Evolutionary conservation across 1,140 invertebrate genomes (phyloP).

Genomic region (Nasonia giraulti): DNA sequence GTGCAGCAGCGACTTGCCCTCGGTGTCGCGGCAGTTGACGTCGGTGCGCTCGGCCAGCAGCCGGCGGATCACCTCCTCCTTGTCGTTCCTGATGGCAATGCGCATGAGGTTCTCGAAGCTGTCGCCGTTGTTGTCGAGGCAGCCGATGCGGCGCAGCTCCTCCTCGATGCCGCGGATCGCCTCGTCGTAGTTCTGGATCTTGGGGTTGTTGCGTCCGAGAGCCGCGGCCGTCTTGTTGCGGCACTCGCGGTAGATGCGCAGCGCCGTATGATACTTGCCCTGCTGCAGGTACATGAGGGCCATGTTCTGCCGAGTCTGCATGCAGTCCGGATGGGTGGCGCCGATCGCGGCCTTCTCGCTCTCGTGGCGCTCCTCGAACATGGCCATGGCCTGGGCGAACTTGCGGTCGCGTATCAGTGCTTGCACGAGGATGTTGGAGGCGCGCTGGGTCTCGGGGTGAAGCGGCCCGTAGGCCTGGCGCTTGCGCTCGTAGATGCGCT

Average conservation of each 20-base stretch:
- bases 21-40: conserved; percentile 40
- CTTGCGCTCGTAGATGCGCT: background rate
- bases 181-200: background rate
- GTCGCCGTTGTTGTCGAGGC: background rate
- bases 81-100: conserved; percentile 2
- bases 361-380: background rate
- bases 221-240: background rate
- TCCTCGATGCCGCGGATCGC: background rate
- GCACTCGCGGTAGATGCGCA: conserved; percentile 6
- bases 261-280: conserved; percentile 38
- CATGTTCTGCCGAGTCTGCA: conserved; percentile 52
- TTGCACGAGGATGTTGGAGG: background rate
- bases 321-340: conserved; percentile 48
- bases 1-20: conserved; percentile 49
- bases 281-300: conserved; percentile 32
- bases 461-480: background rate
- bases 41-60: conserved; percentile 38
- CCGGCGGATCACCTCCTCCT: background rate
- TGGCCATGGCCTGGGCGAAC: background rate
- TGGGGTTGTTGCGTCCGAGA: background rate
- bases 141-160: background rate
- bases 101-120: background rate
- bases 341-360: background rate
- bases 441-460: background rate
- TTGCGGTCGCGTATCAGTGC: background rate